Conservation (phyloP, 2,888 invertebrate genomes). For the Lapara coniferarum region DNA sequence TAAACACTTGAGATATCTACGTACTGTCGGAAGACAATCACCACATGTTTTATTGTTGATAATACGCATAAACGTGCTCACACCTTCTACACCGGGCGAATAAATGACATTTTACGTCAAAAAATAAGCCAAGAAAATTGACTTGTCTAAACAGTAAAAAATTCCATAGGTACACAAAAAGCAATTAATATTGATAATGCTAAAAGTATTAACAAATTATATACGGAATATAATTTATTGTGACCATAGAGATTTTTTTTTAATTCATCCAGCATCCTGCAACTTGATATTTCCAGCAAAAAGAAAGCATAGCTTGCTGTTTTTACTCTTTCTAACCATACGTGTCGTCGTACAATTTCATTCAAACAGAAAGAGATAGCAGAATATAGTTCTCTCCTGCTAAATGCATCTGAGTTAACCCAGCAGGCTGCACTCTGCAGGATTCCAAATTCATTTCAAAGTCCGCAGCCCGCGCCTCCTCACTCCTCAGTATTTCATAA, state of each 20-base stretch:
- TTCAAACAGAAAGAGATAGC: background rate
- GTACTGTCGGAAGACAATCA: constrained; percentile 46
- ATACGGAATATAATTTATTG: background rate
- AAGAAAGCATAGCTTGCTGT: background rate
- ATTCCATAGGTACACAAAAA: background rate
- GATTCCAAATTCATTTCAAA: constrained; percentile 34
- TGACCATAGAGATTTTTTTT: constrained; percentile 3
- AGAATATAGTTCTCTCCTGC: too few species aligned
- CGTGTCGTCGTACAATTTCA: background rate
- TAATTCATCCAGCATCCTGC: background rate
- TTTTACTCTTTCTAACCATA: background rate
- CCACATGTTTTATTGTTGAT: constrained; percentile 62
- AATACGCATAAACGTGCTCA: constrained; percentile 24
- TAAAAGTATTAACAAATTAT: background rate
- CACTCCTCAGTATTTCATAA: constrained; percentile 62
- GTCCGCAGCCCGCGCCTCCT: constrained; percentile 37
- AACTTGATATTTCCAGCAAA: background rate
- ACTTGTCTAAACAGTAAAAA: background rate
- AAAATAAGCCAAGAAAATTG: background rate
- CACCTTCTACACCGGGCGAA: background rate
- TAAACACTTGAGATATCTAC: constrained; percentile 31
- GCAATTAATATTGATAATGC: background rate
- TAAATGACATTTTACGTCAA: constrained; percentile 7
- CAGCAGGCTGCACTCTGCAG: too few species aligned
- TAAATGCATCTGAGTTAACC: too few species aligned